Evolutionary conservation across 2,113 vertebrate species (phyloP).

Genomic region (Megaceryle torquata): DNA sequence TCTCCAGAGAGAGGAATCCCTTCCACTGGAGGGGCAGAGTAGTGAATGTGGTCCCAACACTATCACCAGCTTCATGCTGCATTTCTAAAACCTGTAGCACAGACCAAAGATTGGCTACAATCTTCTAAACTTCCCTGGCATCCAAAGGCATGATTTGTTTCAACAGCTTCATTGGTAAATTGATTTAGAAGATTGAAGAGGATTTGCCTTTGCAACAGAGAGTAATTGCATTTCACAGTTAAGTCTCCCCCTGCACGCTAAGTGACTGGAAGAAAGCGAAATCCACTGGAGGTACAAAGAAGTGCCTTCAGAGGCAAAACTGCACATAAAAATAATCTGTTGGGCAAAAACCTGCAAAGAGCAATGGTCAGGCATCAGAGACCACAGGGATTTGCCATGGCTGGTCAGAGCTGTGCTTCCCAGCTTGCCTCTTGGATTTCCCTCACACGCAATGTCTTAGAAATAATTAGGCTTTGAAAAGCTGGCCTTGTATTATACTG

Average conservation of each 20-base stretch:
- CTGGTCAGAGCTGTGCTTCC: background rate
- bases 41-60: background rate
- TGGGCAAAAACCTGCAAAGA: background rate
- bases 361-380: background rate
- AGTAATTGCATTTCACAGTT: background rate
- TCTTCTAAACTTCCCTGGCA: background rate
- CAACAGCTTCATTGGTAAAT: background rate
- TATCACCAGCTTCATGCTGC: accelerated
- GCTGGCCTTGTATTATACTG: background rate
- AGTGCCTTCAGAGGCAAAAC: background rate
- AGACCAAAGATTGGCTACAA: background rate
- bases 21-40: background rate
- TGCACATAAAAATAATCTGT: background rate
- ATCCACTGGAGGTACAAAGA: background rate
- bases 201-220: background rate
- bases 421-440: background rate
- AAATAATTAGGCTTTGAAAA: background rate
- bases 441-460: background rate
- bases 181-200: background rate
- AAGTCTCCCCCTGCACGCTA: background rate
- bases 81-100: background rate
- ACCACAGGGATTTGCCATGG: background rate
- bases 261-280: background rate
- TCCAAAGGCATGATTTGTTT: background rate
- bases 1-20: background rate